phyloP scores from a whole-genome alignment of 1,140 invertebrate species.

The Drosophila subpulchrella region DNA sequence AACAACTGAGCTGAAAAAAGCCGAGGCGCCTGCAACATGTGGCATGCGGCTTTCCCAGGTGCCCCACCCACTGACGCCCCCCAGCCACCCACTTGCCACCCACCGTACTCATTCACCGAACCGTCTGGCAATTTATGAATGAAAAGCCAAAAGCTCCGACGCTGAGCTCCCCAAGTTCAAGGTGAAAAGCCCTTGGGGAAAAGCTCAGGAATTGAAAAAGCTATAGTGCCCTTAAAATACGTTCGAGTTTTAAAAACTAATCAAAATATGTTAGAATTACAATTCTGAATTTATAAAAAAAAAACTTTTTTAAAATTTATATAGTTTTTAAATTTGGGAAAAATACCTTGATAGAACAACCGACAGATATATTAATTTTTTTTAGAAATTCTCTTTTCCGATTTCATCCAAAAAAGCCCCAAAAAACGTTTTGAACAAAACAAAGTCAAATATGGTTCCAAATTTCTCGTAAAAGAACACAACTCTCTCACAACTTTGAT shows the following conservation, averaged over 20 bases:
- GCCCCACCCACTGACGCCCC: not conserved
- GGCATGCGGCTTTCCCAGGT: constrained; percentile 44
- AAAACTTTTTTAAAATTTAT: too few species aligned
- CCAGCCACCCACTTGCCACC: not conserved
- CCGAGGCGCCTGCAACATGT: constrained; percentile 69
- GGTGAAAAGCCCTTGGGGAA: constrained; percentile 49
- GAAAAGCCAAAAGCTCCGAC: constrained; percentile 40
- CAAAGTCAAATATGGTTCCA: too few species aligned
- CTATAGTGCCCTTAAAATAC: too few species aligned
- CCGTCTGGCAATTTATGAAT: constrained; percentile 65
- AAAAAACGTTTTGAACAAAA: too few species aligned
- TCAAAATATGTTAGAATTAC: too few species aligned
- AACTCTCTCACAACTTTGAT: constrained; percentile 12
- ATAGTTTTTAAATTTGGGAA: too few species aligned
- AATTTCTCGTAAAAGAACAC: too few species aligned
- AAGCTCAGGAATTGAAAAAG: constrained; percentile 3
- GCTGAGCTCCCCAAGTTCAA: constrained; percentile 58
- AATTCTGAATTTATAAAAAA: too few species aligned
- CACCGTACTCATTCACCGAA: constrained; percentile 48
- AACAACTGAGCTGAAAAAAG: constrained; percentile 59
- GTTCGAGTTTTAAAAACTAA: not conserved
- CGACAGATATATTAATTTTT: too few species aligned
- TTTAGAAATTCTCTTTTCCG: too few species aligned
- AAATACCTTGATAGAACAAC: too few species aligned
- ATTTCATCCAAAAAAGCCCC: too few species aligned